These are phyloP conservation scores for Junonia oenone DNA, from an alignment of 2,888 invertebrate species.

Conservation along the genomic window DNA sequence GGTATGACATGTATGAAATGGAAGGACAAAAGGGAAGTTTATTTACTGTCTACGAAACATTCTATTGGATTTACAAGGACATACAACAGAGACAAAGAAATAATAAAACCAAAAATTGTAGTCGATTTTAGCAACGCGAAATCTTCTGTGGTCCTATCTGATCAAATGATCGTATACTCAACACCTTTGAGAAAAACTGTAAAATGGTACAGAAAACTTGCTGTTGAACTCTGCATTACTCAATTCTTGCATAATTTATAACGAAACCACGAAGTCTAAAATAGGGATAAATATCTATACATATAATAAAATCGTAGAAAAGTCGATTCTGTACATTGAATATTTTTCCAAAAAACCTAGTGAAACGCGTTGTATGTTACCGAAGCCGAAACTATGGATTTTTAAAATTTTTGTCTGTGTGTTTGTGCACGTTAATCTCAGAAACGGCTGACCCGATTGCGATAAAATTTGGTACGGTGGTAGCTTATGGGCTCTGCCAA, in stretches of 20 bases:
- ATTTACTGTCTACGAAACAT: constrained; percentile 29
- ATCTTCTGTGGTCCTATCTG: constrained; percentile 17
- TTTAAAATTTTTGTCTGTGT: too few species aligned
- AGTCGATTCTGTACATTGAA: too few species aligned
- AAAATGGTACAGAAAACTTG: constrained; percentile 25
- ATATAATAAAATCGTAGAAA: too few species aligned
- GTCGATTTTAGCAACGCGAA: constrained; percentile 20
- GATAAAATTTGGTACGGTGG: too few species aligned
- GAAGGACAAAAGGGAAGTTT: constrained; percentile 32
- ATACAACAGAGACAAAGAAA: constrained; percentile 20
- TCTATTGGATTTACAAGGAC: constrained; percentile 28
- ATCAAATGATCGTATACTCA: constrained; percentile 25
- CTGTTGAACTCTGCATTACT: constrained; percentile 28
- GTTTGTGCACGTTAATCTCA: too few species aligned
- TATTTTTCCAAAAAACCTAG: too few species aligned
- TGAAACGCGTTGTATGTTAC: too few species aligned
- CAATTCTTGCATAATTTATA: constrained; percentile 29
- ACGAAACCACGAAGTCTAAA: constrained; percentile 29
- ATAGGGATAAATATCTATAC: constrained; percentile 26
- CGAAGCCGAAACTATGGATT: too few species aligned
- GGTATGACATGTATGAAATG: constrained; percentile 28
- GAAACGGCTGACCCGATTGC: too few species aligned
- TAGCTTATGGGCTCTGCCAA: too few species aligned
- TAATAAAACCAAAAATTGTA: constrained; percentile 24
- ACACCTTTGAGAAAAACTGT: constrained; percentile 24